Conservation (phyloP, 2,797 vertebrate genomes). For the Aldrovandia affinis region DNA sequence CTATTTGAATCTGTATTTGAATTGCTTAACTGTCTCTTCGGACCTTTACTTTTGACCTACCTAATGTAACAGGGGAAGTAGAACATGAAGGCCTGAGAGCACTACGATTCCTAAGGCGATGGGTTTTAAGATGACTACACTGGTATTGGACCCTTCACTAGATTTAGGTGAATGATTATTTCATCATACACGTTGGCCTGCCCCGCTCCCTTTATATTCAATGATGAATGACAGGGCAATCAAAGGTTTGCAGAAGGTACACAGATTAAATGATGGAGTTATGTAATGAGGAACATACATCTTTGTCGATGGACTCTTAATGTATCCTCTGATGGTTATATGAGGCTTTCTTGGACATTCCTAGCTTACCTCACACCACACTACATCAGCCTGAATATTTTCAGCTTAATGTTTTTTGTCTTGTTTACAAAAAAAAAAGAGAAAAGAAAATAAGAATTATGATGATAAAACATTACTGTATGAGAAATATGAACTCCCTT, state of each 20-base stretch:
- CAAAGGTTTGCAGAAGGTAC: neutral
- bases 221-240: neutral
- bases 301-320: neutral
- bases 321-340: neutral
- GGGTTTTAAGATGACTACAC: neutral
- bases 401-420: neutral
- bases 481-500: constrained; percentile 1
- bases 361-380: neutral
- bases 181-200: too few relatives aligned
- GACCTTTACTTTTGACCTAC: neutral
- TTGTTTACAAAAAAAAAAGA: neutral
- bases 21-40: constrained; percentile 17
- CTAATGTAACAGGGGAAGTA: neutral
- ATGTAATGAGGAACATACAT: neutral
- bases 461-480: neutral
- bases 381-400: neutral
- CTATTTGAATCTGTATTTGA: constrained; percentile 41
- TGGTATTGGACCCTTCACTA: neutral
- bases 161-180: neutral
- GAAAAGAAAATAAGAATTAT: neutral
- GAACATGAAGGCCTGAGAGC: too few relatives aligned
- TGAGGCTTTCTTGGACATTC: neutral
- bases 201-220: neutral
- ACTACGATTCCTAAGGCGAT: neutral
- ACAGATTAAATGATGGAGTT: neutral